These are phyloP conservation scores for Dasysyrphus tricinctus DNA, from an alignment of 2,888 invertebrate species.

Conservation along the genomic window DNA sequence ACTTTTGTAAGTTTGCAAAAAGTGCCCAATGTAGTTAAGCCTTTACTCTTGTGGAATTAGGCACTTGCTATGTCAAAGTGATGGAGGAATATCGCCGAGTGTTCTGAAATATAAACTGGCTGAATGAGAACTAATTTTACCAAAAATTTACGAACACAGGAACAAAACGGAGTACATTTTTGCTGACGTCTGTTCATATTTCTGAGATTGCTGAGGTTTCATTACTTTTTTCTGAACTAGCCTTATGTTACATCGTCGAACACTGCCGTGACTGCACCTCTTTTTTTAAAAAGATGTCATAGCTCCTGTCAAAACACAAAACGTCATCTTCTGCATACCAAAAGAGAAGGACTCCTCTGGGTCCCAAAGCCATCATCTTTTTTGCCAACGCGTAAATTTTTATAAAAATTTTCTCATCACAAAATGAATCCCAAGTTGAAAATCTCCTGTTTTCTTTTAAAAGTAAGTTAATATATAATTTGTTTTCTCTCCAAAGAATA, in stretches of 20 bases:
- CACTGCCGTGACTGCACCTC: conserved; percentile 42
- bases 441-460: conserved; percentile 88
- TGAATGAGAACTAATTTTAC: no score
- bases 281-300: conserved; percentile 29
- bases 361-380: conserved; percentile 45
- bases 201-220: no score
- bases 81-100: no score
- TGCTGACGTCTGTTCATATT: no score
- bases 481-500: conserved; percentile 41
- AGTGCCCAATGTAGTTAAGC: no score
- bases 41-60: no score
- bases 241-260: conserved; percentile 18
- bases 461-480: conserved; percentile 84
- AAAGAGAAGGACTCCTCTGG: conserved; percentile 52
- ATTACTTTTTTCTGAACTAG: no score
- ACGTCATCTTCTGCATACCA: conserved; percentile 46
- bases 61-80: no score
- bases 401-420: conserved; percentile 22
- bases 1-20: no score
- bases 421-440: conserved; percentile 89
- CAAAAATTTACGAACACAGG: no score
- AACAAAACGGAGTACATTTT: no score
- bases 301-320: conserved; percentile 57
- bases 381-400: conserved; percentile 73
- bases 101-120: no score